Evolutionary conservation across 2,113 vertebrate genomes (phyloP), one percentile per base, ranked within the genome.

Genomic region (Lophochroa leadbeateri): DNA sequence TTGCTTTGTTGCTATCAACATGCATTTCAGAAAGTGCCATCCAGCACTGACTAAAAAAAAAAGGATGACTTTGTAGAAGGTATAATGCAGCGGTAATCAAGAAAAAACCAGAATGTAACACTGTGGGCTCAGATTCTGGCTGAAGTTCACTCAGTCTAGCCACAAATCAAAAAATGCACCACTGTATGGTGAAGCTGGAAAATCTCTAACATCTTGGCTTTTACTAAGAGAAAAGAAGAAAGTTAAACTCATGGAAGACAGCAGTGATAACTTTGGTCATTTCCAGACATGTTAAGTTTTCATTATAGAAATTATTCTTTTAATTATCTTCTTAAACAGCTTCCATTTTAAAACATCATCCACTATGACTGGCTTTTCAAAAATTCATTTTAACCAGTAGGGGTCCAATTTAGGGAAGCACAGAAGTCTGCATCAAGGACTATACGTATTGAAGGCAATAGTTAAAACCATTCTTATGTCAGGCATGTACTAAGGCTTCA

Each of bases 91-190:
- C 57, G 52, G 95, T 95, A 86, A 88, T 96, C 60, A 90, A 91
- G 67, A 85, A 88, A 96, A 96, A 94, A 84, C 4, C 78, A 90
- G 93, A 93, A 97, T 82, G 81, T 15, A 46, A 90, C 91, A 17
- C 79, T 76, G 47, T 94, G 89, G 94, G 75, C 80, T 97, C 64
- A 90, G 80, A 84, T 70, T 43, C 88, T 98, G 96, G 97, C 93
- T 78, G 63, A 67, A 94, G 94, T 97, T 97, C 95, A 96, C 79
- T 98, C 94, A 39, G 55, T 90, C 94, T 97, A 84, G 90, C 96
- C 97, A 96, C 97, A 98, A 88, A 93, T 86, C 75, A 97, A 84
- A 97, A 97, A 97, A 95, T 97, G 96, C 87, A 91, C 87, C 79
- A 60, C 69, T 76, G 31, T 91, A 85, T 94, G 79, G 63, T 85